Evolutionary conservation across 2,113 vertebrate genomes (phyloP), one percentile per base, ranked within the genome.

Genomic region (Circaetus gallicus): DNA sequence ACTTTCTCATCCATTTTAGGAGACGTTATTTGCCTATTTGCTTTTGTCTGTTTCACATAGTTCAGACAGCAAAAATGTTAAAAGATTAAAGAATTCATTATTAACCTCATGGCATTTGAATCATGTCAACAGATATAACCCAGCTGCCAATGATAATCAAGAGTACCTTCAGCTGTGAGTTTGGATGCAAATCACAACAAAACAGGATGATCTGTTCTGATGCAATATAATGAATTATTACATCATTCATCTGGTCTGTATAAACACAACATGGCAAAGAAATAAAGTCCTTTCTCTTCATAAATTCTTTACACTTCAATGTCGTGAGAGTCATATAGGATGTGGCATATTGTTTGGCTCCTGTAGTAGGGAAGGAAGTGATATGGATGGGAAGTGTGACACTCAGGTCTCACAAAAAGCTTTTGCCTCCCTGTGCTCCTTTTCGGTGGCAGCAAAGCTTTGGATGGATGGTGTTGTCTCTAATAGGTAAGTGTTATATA

Each of bases 41-140:
- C 4, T 78, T 96, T 95, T 92, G 36, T 66, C n/a, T 89, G 11
- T 72, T 91, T 91, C 72, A 28, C n/a, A 45, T 53, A 93, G 22
- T 66, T 97, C 80, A 76, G 78, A 82, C 49, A 92, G 34, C 11
- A 97, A 90, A 96, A 92, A 31, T 49, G 55, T 77, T 90, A 90
- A 95, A 95, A 89, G 76, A 95, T 82, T 95, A 86, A 95, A 90
- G 56, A 94, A 89, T 90, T 78, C n/a, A 47, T 92, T 95, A 93
- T 74, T 92, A 93, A 94, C 69, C 25, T 84, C 65, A 66, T 65
- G 82, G 47, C 55, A 92, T 92, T 83, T 89, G 89, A 95, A 82
- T 90, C 63, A 62, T 78, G 81, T 76, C 84, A 89, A 82, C 58
- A 73, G 91, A 97, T 71, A 97, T 7, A 52, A 83, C 61, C 40